These are phyloP conservation scores for Eristalis tenax DNA, from an alignment of 2,888 invertebrate genomes.

Conservation along the genomic window DNA sequence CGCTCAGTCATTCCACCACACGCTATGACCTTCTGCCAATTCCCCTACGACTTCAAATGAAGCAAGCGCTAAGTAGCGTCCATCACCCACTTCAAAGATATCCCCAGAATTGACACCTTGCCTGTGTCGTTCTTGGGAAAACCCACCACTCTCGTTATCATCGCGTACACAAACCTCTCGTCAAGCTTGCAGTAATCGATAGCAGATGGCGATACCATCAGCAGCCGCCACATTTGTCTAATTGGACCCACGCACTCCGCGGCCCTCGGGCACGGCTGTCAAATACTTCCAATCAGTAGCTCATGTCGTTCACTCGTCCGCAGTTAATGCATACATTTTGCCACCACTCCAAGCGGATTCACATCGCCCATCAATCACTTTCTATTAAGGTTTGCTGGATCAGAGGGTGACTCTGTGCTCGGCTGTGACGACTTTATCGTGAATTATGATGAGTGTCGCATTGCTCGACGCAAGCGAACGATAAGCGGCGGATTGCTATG, in stretches of 20 bases:
- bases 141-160: neutral
- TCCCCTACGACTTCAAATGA: neutral
- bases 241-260: neutral
- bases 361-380: neutral
- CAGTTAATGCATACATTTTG: neutral
- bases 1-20: neutral
- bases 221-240: neutral
- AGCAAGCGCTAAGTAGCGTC: neutral
- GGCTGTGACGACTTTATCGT: neutral
- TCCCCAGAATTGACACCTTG: neutral
- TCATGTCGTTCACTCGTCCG: neutral
- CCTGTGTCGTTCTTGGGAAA: neutral
- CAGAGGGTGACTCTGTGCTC: neutral
- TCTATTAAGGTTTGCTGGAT: neutral
- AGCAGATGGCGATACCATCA: neutral
- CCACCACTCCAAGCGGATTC: neutral
- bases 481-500: neutral
- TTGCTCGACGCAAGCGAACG: neutral
- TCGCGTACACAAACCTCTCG: neutral
- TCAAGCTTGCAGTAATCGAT: neutral
- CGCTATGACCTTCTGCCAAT: neutral
- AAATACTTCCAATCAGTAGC: neutral
- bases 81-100: neutral
- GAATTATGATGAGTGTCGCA: neutral
- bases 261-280: neutral